These are phyloP conservation scores for Wiebesia pumilae DNA, from an alignment of 1,140 invertebrate genomes.

Conservation along the genomic window DNA sequence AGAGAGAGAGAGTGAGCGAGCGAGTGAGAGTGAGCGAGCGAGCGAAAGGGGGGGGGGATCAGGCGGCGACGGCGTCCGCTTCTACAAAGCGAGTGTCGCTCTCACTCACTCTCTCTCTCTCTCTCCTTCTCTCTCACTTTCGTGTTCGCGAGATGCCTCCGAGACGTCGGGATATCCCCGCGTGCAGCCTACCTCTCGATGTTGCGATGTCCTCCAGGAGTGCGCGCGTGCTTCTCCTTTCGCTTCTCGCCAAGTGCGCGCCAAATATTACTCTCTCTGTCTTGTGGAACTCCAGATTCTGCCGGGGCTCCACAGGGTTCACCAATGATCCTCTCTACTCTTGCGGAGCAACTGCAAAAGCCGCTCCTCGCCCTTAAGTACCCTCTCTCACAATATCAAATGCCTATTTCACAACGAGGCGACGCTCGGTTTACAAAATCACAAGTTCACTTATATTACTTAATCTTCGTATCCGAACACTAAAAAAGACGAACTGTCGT, in stretches of 20 bases:
- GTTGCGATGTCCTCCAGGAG: not conserved
- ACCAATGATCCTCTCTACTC: not conserved
- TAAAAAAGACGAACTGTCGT: not conserved
- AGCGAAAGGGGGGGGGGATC: too few species aligned
- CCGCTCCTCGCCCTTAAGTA: too few species aligned
- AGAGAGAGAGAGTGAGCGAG: not conserved
- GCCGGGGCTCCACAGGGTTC: too few species aligned
- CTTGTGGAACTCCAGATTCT: too few species aligned
- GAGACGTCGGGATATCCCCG: too few species aligned
- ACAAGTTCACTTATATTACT: conserved; percentile 10
- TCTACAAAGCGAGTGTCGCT: not conserved
- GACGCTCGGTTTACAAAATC: not conserved
- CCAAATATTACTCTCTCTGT: too few species aligned
- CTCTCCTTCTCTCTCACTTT: not conserved
- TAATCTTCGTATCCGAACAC: not conserved
- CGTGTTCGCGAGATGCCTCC: not conserved
- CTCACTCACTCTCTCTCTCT: not conserved
- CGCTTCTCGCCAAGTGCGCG: not conserved
- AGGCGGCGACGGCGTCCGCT: conserved; percentile 24
- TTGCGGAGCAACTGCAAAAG: not conserved
- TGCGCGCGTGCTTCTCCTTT: not conserved
- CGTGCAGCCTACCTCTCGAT: conserved; percentile 11
- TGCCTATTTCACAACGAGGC: not conserved
- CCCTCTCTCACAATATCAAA: not conserved
- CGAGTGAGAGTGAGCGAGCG: not conserved